Evolutionary conservation across 2,888 invertebrate genomes (phyloP).

Genomic region (Drosophila infuscata): DNA sequence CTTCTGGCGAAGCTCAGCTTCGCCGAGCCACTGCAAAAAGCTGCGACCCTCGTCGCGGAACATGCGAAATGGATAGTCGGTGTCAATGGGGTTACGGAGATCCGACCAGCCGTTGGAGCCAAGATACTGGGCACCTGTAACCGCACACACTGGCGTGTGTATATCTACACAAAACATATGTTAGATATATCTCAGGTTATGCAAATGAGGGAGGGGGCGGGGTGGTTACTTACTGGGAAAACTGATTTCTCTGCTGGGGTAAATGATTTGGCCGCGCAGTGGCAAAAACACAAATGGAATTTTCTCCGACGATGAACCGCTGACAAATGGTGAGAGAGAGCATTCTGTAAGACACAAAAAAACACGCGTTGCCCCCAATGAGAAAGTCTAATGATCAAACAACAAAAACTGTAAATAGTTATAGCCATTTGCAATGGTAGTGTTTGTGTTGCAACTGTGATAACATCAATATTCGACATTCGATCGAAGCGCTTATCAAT

Average conservation of each 20-base stretch:
- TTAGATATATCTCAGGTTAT: constrained; percentile 5
- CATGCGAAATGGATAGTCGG: constrained; percentile 92
- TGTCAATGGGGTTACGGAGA: constrained; percentile 90
- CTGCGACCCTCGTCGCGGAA: constrained; percentile 93
- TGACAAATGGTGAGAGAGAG: constrained; percentile 91
- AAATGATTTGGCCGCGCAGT: constrained; percentile 93
- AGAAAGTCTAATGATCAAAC: constrained; percentile 55
- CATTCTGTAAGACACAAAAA: constrained; percentile 88
- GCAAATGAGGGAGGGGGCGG: constrained; percentile 5
- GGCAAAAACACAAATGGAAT: constrained; percentile 95
- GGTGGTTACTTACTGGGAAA: constrained; percentile 87
- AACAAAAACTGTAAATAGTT: constrained; percentile 9
- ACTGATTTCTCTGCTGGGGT: constrained; percentile 94
- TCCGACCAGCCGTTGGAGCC: constrained; percentile 92
- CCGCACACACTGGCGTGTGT: constrained; percentile 92
- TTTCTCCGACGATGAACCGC: constrained; percentile 90
- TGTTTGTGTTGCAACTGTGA: constrained; percentile 43
- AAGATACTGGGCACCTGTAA: constrained; percentile 93
- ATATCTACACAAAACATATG: constrained; percentile 86
- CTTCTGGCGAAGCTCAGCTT: constrained; percentile 90
- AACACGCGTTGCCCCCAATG: constrained; percentile 36
- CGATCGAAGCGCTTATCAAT: constrained; percentile 56
- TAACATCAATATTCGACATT: constrained; percentile 51
- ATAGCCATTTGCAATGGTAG: constrained; percentile 9
- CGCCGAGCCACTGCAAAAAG: constrained; percentile 94